These are phyloP conservation scores for Sander lucioperca DNA, from an alignment of 2,113 vertebrate species.

Conservation along the genomic window DNA sequence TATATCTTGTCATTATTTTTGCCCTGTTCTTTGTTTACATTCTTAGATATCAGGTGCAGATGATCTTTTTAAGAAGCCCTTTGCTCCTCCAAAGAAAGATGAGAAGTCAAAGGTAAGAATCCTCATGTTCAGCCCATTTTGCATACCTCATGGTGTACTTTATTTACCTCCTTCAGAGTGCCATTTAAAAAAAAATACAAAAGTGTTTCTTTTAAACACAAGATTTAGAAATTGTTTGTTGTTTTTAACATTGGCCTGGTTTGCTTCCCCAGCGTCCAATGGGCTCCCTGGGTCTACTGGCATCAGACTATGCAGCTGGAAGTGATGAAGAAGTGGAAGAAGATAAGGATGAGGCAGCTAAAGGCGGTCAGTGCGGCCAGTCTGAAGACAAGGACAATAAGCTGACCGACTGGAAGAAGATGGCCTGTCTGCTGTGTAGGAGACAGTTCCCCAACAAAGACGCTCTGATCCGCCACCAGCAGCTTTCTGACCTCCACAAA, in stretches of 20 bases:
- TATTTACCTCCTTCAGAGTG: neutral
- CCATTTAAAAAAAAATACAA: neutral
- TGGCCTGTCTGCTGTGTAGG: constrained; percentile 96
- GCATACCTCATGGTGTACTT: neutral
- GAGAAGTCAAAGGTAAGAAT: constrained; percentile 88
- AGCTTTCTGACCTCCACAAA: constrained; percentile 98
- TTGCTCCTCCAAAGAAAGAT: constrained; percentile 91
- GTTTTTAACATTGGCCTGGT: neutral
- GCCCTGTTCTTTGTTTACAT: neutral
- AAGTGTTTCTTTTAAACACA: neutral
- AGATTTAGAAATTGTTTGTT: too few species aligned
- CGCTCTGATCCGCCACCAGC: constrained; percentile 94
- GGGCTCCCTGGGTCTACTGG: constrained; percentile 93
- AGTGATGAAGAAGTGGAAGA: constrained; percentile 96
- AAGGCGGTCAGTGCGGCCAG: constrained; percentile 78
- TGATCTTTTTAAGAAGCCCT: constrained; percentile 96
- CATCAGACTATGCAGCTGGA: constrained; percentile 95
- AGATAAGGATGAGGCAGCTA: constrained; percentile 88
- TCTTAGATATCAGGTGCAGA: constrained; percentile 83
- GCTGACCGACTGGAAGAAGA: constrained; percentile 98
- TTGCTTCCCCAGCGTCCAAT: constrained; percentile 87
- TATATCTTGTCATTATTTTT: neutral
- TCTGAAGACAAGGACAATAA: constrained; percentile 88
- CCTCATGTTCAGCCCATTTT: neutral
- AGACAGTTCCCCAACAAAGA: constrained; percentile 98